Evolutionary conservation across 2,797 vertebrate genomes (phyloP), one percentile per base, ranked within the genome.

Genomic region (Tapirus indicus): DNA sequence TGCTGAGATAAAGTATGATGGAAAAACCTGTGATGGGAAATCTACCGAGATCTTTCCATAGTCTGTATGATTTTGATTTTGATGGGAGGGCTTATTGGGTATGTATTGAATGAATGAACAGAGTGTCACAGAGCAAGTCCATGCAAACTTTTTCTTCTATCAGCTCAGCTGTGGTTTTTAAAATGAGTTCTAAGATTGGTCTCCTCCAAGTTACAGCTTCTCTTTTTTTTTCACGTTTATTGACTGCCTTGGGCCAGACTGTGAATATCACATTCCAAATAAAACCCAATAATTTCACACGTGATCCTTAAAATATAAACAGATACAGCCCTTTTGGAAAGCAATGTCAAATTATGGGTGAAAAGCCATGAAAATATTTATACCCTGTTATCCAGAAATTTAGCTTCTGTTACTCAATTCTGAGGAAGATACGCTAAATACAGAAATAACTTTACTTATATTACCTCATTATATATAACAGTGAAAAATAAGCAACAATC

Each of bases 371-470:
- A 54, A 91, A 88, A 83, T 66, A 74, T 32, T 71, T 52, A 60
- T 52, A 58, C 1, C 35, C 58, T 52, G 20, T 74, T 49, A 20
- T 68, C 56, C 16, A 89, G 35, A 86, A 56, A 82, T 62, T 95
- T 93, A 9, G 68, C 44, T 82, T 78, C 74, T 69, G 12, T 72
- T 89, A 69, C 25, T 94, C 16, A 68, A 12, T 94, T 93, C 79
- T 75, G 71, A 84, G 56, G 83, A 64, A 95, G 86, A 84, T 41
- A 87, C 35, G 71, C 23, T 85, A 68, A 83, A 74, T 41, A 60
- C 27, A 78, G 82, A 86, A 82, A 71, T 56, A 85, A 66, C 71
- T 96, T 56, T 88, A 66, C 71, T 96, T 56, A 41, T 10, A 49
- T 44, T 47, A 74, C 32, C 68, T 41, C 44, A 11, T 56, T 77